Conservation (phyloP, 2,113 vertebrate genomes). For the Poeciliopsis prolifica region DNA sequence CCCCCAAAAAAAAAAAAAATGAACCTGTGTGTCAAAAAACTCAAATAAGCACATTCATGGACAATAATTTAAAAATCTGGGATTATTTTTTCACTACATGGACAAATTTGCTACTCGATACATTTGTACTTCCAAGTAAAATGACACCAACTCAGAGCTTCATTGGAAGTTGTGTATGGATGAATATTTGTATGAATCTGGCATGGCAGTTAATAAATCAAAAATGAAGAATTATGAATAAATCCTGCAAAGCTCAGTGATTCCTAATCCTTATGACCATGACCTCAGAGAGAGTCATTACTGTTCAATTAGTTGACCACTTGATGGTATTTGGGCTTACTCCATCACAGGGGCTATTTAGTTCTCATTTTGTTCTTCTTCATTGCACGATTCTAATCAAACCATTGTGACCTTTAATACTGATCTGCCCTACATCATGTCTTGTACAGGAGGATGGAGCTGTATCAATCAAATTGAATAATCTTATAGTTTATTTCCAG, state of each 20-base stretch:
- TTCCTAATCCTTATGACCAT: conserved; percentile 33
- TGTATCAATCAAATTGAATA: not conserved
- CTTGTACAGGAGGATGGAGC: not conserved
- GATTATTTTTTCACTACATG: no score
- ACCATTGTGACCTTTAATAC: conserved; percentile 50
- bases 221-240: conserved; percentile 34
- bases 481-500: not conserved
- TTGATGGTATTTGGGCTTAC: conserved; percentile 50
- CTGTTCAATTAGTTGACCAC: conserved; percentile 48
- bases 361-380: conserved; percentile 56
- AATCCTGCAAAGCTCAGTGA: conserved; percentile 26
- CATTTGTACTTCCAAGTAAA: no score
- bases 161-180: not conserved
- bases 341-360: conserved; percentile 60
- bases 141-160: no score
- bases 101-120: no score
- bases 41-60: no score
- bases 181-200: conserved; percentile 28
- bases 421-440: conserved; percentile 10
- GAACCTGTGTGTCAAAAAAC: no score
- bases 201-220: conserved; percentile 41
- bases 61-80: no score
- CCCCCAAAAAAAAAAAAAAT: no score
- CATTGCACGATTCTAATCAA: conserved; percentile 68
- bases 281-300: conserved; percentile 61